These are phyloP conservation scores for Corythaeola cristata DNA, from an alignment of 2,113 vertebrate species.

Conservation along the genomic window DNA sequence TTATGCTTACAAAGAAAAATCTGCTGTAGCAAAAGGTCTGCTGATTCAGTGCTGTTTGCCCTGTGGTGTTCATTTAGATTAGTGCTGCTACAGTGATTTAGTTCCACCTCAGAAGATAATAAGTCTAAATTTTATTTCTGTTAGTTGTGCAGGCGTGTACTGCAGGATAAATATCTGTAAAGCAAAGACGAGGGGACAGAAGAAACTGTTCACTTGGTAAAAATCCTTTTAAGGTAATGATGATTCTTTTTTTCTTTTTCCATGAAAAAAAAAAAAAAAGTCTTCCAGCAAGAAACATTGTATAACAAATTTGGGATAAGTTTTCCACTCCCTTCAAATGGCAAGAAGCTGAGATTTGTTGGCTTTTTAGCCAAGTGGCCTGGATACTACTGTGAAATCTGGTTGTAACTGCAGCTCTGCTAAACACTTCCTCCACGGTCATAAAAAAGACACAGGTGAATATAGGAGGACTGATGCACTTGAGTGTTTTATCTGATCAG, in stretches of 20 bases:
- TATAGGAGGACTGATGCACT: neutral
- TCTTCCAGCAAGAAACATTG: neutral
- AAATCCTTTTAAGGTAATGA: conserved; percentile 15
- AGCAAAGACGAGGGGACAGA: conserved; percentile 70
- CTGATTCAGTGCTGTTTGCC: conserved; percentile 34
- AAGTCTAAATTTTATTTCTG: conserved; percentile 65
- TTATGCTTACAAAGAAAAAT: neutral
- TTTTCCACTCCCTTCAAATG: neutral
- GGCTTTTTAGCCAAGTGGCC: neutral
- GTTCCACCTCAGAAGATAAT: conserved; percentile 69
- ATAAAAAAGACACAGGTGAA: neutral
- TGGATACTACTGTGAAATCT: neutral
- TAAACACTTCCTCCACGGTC: neutral
- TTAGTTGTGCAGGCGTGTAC: conserved; percentile 61
- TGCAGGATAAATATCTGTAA: conserved; percentile 76
- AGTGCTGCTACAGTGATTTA: conserved; percentile 68
- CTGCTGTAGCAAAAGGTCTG: conserved; percentile 5
- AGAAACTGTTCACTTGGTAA: conserved; percentile 61
- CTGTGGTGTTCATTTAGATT: conserved; percentile 56
- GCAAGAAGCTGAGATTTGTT: neutral
- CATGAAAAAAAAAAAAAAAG: neutral
- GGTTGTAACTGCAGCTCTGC: neutral
- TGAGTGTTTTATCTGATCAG: neutral
- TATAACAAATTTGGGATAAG: neutral
- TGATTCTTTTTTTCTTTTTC: neutral